phyloP scores from a whole-genome alignment of 2,113 vertebrate genomes.

The Symphodus melops region DNA sequence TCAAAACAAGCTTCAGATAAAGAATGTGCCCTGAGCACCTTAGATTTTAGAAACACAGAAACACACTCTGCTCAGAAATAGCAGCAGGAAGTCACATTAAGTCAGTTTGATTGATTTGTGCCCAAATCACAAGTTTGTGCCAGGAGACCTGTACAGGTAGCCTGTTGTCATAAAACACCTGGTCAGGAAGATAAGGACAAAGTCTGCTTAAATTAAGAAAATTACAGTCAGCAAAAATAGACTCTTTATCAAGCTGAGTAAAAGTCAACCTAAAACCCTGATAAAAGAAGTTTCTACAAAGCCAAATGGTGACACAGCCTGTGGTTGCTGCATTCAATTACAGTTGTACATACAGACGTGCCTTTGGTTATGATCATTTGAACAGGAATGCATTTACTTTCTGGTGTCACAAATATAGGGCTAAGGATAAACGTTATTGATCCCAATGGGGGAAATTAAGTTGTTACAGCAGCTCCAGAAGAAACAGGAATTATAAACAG shows the following conservation, averaged over 20 bases:
- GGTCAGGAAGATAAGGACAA: neutral
- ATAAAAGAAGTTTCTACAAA: neutral
- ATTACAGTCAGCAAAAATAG: neutral
- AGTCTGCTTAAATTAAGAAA: too few relatives aligned
- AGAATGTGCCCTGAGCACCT: neutral
- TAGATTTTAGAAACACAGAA: constrained; percentile 2
- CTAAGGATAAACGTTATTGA: too few relatives aligned
- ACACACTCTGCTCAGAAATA: neutral
- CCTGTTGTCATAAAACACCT: neutral
- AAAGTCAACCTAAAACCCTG: neutral
- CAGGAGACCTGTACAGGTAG: neutral
- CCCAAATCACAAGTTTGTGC: constrained; percentile 1
- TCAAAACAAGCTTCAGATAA: constrained; percentile 1
- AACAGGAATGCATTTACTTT: too few relatives aligned
- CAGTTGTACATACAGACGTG: too few relatives aligned
- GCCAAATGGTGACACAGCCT: too few relatives aligned
- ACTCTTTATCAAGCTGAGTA: neutral
- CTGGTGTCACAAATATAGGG: too few relatives aligned
- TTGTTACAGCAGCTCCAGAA: too few relatives aligned
- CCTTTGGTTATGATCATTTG: too few relatives aligned
- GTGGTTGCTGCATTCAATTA: too few relatives aligned
- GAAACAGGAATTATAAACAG: too few relatives aligned
- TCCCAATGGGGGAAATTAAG: too few relatives aligned
- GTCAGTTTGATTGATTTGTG: neutral
- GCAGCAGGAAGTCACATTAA: constrained; percentile 1